Evolutionary conservation across 1,140 invertebrate genomes (phyloP), one percentile per base, ranked within the genome.

Genomic region (Panagrolaimus sp.): DNA sequence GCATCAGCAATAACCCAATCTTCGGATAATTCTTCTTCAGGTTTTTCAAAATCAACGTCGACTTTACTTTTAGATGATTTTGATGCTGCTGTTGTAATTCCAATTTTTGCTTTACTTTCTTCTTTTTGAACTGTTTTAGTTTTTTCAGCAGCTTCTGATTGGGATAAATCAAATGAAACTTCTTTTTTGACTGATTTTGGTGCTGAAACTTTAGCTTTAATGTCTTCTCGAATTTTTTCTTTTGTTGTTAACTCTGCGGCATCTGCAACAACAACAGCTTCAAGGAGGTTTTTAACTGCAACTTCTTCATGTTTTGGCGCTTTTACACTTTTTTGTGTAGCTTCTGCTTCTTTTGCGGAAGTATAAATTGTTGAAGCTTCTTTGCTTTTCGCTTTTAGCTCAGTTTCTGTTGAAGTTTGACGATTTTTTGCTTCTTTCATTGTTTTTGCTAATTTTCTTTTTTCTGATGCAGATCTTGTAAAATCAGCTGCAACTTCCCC

Each of bases 341-440:
- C 2, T 38, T 38, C 32, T 38, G 32, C 32, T 38, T 38, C 32
- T 38, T 38, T 38, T 38, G 32, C 52, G 5, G 28, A 58, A 0
- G 52, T 58, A 8, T 26, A 58, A 1, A n/a, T 28, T 4, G 52
- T 21, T 3, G 52, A 58, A n/a, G 14, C 52, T 21, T 58, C 52
- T 17, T 58, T 58, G 8, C 17, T 21, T 1, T 21, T 21, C 5
- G 52, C 52, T 6, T 12, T 58, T 58, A 26, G 12, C 15, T 21
- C 17, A 1, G 52, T 26, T n/a, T 58, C 52, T 0, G 52, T 26
- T 10, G 52, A 58, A n/a, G 28, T 58, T 24, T 58, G 21, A 21
- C 28, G 21, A 58, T 58, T 58, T 58, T 58, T 58, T n/a, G 52
- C 21, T 24, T 21, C 52, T 17, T 58, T 58, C n/a, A 58, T 28